Evolutionary conservation across 2,113 vertebrate species (phyloP), one percentile per base, ranked within the genome.

Genomic region (Chrysemys picta): DNA sequence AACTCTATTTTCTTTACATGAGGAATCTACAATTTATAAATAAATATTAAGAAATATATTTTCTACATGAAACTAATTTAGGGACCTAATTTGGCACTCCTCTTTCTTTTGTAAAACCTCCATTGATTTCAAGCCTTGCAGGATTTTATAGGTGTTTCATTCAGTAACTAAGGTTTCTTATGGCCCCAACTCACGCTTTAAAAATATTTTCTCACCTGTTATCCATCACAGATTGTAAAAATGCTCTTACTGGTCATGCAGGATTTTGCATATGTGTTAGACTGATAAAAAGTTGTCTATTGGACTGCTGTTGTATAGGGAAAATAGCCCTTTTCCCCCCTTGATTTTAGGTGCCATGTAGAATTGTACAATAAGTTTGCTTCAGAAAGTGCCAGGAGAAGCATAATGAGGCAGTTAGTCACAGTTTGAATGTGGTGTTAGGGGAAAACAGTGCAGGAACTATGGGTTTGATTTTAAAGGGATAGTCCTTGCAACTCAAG

Each of bases 371-470:
- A 79, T 94, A 76, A 87, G 69, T 95, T 96, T 94, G 89, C 95
- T 95, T 96, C 90, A 94, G 65, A 94, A 88, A 87, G 85, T 92
- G 93, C 94, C 95, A 96, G 88, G 42, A 49, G 93, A 59, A 93
- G 89, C 91, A 96, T 89, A 95, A 95, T 91, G 89, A 97, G 96
- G 96, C 86, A 87, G 84, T 96, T 95, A 98, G 95, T 96, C 94
- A 95, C 95, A 94, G 89, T 94, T 94, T 93, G 87, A 95, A 96
- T 96, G 84, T 25, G 49, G 59, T 83, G 47, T 47, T 95, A 89
- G 84, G 90, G 88, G 94, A 94, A 97, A 96, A 94, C 90, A 93
- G 90, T 21, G 87, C 90, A 57, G 89, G 92, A 93, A 76, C 93
- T 54, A 82, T 89, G 89, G 91, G 76, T 45, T 96, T 59, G 85